Conservation (phyloP, 2,113 vertebrate species). For the Rhabdornis inornatus region DNA sequence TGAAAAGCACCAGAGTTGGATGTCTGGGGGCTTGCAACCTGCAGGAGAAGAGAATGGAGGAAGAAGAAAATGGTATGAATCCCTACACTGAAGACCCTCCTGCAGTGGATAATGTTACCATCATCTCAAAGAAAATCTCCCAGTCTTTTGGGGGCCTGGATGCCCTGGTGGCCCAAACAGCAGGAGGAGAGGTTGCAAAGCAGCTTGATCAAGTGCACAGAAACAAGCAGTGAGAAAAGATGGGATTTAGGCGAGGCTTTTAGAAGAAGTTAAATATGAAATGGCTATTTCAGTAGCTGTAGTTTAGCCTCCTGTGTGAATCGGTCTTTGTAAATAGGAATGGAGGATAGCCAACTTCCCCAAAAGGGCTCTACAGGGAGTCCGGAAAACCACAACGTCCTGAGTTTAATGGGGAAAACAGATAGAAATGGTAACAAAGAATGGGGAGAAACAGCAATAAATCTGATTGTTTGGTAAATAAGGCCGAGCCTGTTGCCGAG, state of each 20-base stretch:
- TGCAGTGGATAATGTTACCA: neutral
- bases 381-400: conserved; percentile 60
- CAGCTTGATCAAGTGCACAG: neutral
- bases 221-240: neutral
- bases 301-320: conserved; percentile 51
- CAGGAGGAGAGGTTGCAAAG: neutral
- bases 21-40: accelerated
- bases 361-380: conserved; percentile 56
- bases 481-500: conserved; percentile 22
- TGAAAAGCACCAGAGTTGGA: neutral
- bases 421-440: conserved; percentile 66
- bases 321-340: conserved; percentile 62
- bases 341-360: conserved; percentile 66
- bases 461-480: conserved; percentile 70
- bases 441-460: conserved; percentile 62
- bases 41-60: neutral
- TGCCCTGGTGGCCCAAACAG: neutral
- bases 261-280: conserved; percentile 52
- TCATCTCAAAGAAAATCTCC: neutral
- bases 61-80: neutral
- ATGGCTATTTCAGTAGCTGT: conserved; percentile 47
- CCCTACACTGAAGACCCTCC: neutral
- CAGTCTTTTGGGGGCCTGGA: neutral
- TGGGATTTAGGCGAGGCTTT: neutral
- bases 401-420: conserved; percentile 64